Evolutionary conservation across 2,888 invertebrate genomes (phyloP).

Genomic region (Drosophila gaucha): DNA sequence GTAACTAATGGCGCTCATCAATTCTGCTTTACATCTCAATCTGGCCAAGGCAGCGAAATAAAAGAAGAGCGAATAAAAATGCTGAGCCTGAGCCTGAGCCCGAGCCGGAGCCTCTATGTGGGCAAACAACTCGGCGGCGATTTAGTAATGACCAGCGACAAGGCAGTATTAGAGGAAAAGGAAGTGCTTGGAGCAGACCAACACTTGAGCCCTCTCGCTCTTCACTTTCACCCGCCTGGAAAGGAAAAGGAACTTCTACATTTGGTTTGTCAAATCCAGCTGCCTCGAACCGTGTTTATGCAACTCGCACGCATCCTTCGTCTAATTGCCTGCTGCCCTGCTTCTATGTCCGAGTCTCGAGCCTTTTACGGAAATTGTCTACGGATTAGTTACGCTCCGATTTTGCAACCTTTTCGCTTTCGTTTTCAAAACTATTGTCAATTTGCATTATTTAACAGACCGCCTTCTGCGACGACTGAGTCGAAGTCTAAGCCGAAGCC

Average conservation of each 20-base stretch:
- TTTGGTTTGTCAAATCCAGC: slow-evolving; percentile 25
- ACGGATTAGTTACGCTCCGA: slow-evolving; percentile 72
- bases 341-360: slow-evolving; percentile 1
- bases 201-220: slow-evolving; percentile 41
- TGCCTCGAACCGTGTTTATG: slow-evolving; percentile 37
- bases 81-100: slow-evolving; percentile 16
- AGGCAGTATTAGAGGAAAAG: slow-evolving; percentile 49
- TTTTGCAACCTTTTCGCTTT: slow-evolving; percentile 69
- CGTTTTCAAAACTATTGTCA: slow-evolving; percentile 68
- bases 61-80: slow-evolving; percentile 23
- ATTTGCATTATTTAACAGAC: slow-evolving; percentile 74
- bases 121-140: slow-evolving; percentile 43
- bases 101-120: slow-evolving; percentile 36
- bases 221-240: slow-evolving; percentile 55
- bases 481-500: background rate
- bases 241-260: slow-evolving; percentile 45
- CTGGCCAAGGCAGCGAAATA: slow-evolving; percentile 81
- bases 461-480: slow-evolving; percentile 60
- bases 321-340: slow-evolving; percentile 10
- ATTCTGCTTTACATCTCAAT: slow-evolving; percentile 86
- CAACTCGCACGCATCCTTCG: slow-evolving; percentile 24
- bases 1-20: slow-evolving; percentile 86
- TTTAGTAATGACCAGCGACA: slow-evolving; percentile 60
- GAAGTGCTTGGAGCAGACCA: slow-evolving; percentile 26
- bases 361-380: slow-evolving; percentile 38